A percentile compares a stretch with the other conserved stretches of the same genome.
Evolutionary conservation across 2,113 vertebrate species (phyloP).

Genomic region (Antigone vipio): DNA sequence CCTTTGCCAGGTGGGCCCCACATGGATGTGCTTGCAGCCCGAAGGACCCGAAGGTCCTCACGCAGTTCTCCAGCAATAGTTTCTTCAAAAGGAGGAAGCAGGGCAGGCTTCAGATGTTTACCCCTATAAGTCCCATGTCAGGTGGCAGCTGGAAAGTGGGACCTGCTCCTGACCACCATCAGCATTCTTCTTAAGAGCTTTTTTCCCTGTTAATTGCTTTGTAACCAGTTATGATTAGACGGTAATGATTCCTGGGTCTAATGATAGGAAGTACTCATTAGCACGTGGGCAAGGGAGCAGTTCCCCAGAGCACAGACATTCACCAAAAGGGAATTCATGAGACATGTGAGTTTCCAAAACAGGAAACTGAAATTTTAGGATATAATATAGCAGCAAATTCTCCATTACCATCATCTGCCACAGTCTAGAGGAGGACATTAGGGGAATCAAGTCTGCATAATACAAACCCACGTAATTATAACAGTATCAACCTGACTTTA

Average conservation of each 20-base stretch:
- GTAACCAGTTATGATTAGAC: slow-evolving; percentile 6
- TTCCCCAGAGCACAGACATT: neutral
- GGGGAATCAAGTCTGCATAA: neutral
- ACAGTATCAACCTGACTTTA: neutral
- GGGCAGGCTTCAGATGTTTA: neutral
- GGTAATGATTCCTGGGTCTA: slow-evolving; percentile 8
- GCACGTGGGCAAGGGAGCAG: slow-evolving; percentile 9
- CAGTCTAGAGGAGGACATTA: neutral
- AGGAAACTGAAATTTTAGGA: neutral
- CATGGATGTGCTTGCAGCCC: neutral
- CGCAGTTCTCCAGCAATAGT: neutral
- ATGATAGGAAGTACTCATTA: slow-evolving; percentile 22
- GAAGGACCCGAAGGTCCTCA: neutral
- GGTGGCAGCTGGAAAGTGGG: neutral
- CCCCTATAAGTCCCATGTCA: neutral
- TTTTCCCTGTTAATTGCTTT: neutral
- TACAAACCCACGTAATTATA: neutral
- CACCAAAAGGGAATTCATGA: neutral
- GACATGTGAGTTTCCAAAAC: neutral
- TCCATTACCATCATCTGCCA: neutral
- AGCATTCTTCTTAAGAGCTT: neutral
- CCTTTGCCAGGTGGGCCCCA: neutral
- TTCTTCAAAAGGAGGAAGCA: neutral
- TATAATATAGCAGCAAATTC: neutral
- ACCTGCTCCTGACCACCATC: neutral